phyloP scores from a whole-genome alignment of 2,113 vertebrate species.

The Neodontobutis hainanensis region DNA sequence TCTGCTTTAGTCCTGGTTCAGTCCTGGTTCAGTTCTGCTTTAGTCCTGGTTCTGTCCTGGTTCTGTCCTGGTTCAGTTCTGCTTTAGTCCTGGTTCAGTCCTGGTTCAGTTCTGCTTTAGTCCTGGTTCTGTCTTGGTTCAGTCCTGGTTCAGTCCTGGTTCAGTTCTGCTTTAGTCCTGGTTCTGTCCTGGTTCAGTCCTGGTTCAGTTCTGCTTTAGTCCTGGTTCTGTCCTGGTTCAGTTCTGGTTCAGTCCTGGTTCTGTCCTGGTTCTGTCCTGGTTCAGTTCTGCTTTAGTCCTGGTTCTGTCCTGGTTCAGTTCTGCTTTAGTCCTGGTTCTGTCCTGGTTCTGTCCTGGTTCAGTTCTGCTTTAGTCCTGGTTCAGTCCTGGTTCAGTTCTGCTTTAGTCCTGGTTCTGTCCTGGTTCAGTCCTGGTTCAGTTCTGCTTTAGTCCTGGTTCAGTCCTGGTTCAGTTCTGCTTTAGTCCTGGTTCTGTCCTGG shows the following conservation, averaged over 20 bases:
- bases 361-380: not conserved
- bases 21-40: not conserved
- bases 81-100: not conserved
- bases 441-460: not conserved
- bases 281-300: not conserved
- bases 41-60: not conserved
- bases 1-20: not conserved
- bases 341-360: not conserved
- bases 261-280: not conserved
- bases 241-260: not conserved
- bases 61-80: not conserved
- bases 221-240: not conserved
- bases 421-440: not conserved
- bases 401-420: not conserved
- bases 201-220: not conserved
- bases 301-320: not conserved
- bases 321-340: not conserved
- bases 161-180: not conserved
- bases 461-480: not conserved
- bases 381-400: not conserved
- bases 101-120: not conserved
- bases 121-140: not conserved
- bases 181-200: not conserved
- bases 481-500: not conserved
- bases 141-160: not conserved